These are phyloP conservation scores for Elgaria multicarinata DNA, from an alignment of 2,113 vertebrate genomes.

Conservation along the genomic window DNA sequence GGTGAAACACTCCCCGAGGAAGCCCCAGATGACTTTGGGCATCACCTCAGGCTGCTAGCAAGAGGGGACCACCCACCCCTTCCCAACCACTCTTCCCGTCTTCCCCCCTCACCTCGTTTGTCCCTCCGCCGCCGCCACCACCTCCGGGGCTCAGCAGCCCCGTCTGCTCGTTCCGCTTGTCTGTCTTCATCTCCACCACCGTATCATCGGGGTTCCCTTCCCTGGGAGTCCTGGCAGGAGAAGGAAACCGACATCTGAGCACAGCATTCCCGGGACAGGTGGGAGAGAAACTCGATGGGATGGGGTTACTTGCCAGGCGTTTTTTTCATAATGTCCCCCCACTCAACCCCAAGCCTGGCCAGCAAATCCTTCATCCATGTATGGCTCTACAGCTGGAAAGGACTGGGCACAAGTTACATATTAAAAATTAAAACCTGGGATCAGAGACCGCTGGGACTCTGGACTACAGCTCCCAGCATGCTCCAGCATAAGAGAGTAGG, in stretches of 20 bases:
- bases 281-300: background rate
- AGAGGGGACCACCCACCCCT: background rate
- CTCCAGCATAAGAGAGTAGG: background rate
- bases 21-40: background rate
- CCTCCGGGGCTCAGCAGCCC: conserved; percentile 74
- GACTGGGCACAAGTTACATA: background rate
- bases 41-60: background rate
- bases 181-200: conserved; percentile 82
- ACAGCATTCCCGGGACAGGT: background rate
- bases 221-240: conserved; percentile 58
- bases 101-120: conserved; percentile 74
- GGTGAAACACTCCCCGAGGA: background rate
- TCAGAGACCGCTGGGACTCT: background rate
- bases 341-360: no score
- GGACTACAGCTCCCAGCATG: no score
- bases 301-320: background rate
- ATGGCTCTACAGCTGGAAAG: background rate
- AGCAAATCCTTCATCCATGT: background rate
- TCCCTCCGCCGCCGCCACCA: conserved; percentile 57
- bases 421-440: no score
- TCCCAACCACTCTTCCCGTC: background rate
- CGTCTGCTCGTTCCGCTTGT: conserved; percentile 80
- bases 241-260: background rate
- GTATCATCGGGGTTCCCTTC: conserved; percentile 73
- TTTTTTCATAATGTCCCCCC: background rate